Conservation (phyloP, 1,140 invertebrate genomes). For the Bursaphelenchus mucronatus region DNA sequence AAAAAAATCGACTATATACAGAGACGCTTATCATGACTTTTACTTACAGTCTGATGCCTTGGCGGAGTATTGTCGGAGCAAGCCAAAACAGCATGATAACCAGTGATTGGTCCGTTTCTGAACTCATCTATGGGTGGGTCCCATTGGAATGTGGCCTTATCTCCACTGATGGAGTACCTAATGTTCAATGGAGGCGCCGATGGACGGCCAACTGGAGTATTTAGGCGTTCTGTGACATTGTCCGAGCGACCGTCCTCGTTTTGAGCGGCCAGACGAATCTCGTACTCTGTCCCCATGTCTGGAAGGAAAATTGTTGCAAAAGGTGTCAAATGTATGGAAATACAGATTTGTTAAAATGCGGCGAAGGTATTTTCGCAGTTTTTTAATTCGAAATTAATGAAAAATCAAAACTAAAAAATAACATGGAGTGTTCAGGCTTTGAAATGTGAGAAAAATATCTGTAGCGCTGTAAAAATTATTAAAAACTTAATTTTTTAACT, state of each 20-base stretch:
- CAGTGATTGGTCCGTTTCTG: constrained; percentile 84
- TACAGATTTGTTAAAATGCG: too few relatives aligned
- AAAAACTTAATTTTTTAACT: too few relatives aligned
- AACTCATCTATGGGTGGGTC: constrained; percentile 78
- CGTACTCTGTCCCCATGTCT: constrained; percentile 58
- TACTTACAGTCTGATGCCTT: constrained; percentile 43
- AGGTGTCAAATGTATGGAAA: neutral
- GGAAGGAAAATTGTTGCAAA: constrained; percentile 26
- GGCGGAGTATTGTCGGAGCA: constrained; percentile 12
- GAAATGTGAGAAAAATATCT: too few relatives aligned
- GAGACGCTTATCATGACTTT: neutral
- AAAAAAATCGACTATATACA: constrained; percentile 3
- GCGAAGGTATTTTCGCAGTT: too few relatives aligned
- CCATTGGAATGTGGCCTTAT: constrained; percentile 73
- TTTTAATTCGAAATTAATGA: too few relatives aligned
- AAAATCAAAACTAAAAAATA: too few relatives aligned
- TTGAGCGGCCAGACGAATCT: constrained; percentile 41
- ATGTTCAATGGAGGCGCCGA: constrained; percentile 65
- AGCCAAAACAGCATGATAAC: constrained; percentile 73
- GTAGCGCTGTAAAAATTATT: too few relatives aligned
- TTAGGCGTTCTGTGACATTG: constrained; percentile 55
- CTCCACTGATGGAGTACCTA: constrained; percentile 61
- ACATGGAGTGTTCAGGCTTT: too few relatives aligned
- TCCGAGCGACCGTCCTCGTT: constrained; percentile 47
- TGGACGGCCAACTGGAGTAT: constrained; percentile 60